These are phyloP conservation scores for Dolomedes plantarius DNA, from an alignment of 2,888 invertebrate genomes.

Conservation along the genomic window DNA sequence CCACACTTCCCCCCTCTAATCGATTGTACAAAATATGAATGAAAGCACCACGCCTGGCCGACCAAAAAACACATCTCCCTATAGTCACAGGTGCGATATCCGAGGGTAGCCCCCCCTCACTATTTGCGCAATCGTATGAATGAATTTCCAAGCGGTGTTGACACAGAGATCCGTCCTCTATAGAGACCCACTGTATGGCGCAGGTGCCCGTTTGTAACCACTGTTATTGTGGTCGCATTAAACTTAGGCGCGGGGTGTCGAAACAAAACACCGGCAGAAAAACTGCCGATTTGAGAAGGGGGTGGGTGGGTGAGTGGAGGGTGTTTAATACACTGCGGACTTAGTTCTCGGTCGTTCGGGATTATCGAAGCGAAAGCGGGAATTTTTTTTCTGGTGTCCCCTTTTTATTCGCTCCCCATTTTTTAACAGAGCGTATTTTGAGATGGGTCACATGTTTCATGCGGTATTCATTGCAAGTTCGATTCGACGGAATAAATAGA, in stretches of 20 bases:
- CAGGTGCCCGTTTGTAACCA: constrained; percentile 52
- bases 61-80: constrained; percentile 23
- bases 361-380: constrained; percentile 41
- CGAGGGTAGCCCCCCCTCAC: constrained; percentile 14
- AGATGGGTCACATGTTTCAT: constrained; percentile 1
- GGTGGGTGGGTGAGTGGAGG: not conserved
- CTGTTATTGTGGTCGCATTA: constrained; percentile 68
- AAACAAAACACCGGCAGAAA: constrained; percentile 42
- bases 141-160: constrained; percentile 34
- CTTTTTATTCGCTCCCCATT: not conserved
- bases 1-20: not conserved
- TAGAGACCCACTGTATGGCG: constrained; percentile 13
- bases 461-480: constrained; percentile 47
- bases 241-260: constrained; percentile 35
- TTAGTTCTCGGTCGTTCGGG: constrained; percentile 15
- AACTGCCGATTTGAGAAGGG: constrained; percentile 1
- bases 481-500: constrained; percentile 9
- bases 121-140: constrained; percentile 49
- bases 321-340: constrained; percentile 35
- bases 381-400: constrained; percentile 21
- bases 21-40: constrained; percentile 7
- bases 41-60: not conserved
- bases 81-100: constrained; percentile 56
- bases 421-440: not conserved
- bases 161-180: constrained; percentile 30